These are phyloP conservation scores for Microcebus griseorufus DNA, from an alignment of 2,113 vertebrate species.

Conservation along the genomic window DNA sequence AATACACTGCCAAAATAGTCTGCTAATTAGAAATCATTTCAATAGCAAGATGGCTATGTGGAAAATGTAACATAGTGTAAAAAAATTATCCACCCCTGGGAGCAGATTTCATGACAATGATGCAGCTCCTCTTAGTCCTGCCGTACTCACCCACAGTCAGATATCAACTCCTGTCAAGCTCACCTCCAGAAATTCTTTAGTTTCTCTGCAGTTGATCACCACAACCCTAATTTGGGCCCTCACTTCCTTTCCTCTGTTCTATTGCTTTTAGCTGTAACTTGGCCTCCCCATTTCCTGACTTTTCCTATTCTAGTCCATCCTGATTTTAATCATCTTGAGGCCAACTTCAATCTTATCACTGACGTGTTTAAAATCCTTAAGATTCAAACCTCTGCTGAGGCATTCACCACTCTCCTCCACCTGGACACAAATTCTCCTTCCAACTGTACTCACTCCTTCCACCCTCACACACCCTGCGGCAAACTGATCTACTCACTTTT, in stretches of 20 bases:
- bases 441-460: neutral
- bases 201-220: neutral
- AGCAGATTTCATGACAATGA: neutral
- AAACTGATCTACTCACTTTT: neutral
- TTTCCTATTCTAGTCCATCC: neutral
- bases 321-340: neutral
- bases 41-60: neutral
- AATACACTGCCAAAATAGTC: neutral
- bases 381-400: neutral
- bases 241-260: neutral
- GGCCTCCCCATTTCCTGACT: neutral
- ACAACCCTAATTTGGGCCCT: neutral
- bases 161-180: neutral
- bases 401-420: neutral
- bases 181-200: neutral
- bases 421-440: neutral
- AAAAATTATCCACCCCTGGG: neutral
- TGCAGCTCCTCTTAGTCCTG: neutral
- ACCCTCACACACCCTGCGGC: neutral
- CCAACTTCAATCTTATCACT: neutral
- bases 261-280: neutral
- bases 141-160: neutral
- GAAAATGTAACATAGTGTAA: conserved; percentile 20
- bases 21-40: conserved; percentile 30
- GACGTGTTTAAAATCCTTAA: neutral